phyloP scores from a whole-genome alignment of 2,797 vertebrate species.

The Chiloscyllium punctatum region DNA sequence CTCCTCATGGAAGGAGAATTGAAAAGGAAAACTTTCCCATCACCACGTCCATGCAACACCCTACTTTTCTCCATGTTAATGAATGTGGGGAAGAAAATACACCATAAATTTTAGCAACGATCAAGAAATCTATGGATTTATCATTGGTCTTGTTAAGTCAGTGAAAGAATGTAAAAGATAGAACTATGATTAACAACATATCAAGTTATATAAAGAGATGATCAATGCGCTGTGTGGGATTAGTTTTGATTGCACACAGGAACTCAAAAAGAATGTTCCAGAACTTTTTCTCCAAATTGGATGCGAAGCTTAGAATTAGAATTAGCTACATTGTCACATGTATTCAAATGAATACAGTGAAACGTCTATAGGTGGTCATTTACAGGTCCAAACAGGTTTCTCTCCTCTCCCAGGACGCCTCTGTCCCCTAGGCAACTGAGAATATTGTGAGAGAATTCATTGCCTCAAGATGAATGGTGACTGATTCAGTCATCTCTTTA shows the following conservation, averaged over 20 bases:
- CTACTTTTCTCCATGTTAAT: not conserved
- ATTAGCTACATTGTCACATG: too few relatives aligned
- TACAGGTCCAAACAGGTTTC: not conserved
- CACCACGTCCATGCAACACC: too few relatives aligned
- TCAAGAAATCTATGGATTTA: not conserved
- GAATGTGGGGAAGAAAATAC: not conserved
- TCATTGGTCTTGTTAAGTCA: not conserved
- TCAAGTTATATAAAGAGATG: not conserved
- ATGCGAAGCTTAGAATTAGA: not conserved
- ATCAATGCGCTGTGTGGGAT: not conserved
- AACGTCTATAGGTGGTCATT: too few relatives aligned
- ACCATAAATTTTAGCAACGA: not conserved
- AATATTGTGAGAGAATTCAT: too few relatives aligned
- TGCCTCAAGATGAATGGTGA: not conserved
- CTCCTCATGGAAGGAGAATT: not conserved
- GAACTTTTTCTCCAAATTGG: not conserved
- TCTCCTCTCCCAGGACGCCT: not conserved
- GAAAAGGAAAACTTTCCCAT: not conserved
- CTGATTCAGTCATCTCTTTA: not conserved
- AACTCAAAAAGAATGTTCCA: not conserved
- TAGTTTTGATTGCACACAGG: not conserved
- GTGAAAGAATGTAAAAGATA: not conserved
- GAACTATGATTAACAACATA: not conserved
- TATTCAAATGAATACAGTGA: too few relatives aligned
- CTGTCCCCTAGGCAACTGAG: not conserved